Evolutionary conservation across 2,113 vertebrate species (phyloP).

Genomic region (Archocentrus centrarchus): DNA sequence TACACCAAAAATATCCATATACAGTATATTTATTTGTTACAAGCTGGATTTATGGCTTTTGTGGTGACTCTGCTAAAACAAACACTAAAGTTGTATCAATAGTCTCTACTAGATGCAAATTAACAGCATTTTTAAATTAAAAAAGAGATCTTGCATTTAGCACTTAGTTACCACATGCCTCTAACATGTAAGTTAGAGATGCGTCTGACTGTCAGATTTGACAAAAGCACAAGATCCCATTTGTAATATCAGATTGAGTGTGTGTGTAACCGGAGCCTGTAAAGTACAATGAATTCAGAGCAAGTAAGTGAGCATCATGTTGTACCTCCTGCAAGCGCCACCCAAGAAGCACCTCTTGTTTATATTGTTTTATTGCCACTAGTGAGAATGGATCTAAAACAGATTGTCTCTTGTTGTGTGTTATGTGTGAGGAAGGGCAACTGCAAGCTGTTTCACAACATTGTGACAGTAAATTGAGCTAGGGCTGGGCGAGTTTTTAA

Average conservation of each 20-base stretch:
- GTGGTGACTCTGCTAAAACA: neutral
- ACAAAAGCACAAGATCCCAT: neutral
- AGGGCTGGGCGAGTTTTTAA: too few relatives aligned
- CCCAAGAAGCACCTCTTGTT: neutral
- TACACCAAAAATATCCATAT: neutral
- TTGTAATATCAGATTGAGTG: neutral
- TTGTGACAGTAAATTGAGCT: neutral
- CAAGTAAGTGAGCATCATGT: neutral
- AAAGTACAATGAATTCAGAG: neutral
- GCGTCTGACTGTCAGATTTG: neutral
- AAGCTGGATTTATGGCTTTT: neutral
- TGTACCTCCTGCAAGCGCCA: neutral
- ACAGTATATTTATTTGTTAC: neutral
- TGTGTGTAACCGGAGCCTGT: neutral
- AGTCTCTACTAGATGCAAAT: neutral
- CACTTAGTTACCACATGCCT: neutral
- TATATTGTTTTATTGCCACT: neutral
- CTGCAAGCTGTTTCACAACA: neutral
- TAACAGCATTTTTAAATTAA: neutral
- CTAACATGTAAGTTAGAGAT: neutral
- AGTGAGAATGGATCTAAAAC: neutral
- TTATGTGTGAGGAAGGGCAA: neutral
- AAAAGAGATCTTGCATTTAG: neutral
- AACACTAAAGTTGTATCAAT: neutral
- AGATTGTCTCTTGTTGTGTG: neutral